phyloP scores from a whole-genome alignment of 2,113 vertebrate species.

The Sinocyclocheilus maitianheensis region DNA sequence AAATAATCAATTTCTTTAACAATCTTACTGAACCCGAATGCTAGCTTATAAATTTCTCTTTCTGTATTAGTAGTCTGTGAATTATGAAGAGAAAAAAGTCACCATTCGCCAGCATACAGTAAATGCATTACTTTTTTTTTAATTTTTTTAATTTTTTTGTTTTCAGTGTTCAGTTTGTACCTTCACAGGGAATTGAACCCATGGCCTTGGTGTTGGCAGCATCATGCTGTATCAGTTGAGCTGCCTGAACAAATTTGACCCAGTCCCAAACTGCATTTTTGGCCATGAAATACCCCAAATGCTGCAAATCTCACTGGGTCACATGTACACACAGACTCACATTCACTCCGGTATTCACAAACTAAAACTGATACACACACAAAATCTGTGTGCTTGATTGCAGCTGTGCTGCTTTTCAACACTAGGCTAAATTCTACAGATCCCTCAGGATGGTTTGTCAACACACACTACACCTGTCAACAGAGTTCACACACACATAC shows the following conservation, averaged over 20 bases:
- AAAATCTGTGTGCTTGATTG: neutral
- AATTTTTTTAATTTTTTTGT: too few species aligned
- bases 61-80: neutral
- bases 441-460: conserved; percentile 20
- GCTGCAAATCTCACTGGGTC: neutral
- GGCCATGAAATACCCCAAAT: neutral
- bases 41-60: neutral
- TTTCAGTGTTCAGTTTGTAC: neutral
- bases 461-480: conserved; percentile 29
- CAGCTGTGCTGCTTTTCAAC: conserved; percentile 22
- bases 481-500: neutral
- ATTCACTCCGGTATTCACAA: conserved; percentile 25
- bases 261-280: too few species aligned
- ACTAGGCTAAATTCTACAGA: neutral
- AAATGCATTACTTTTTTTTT: neutral
- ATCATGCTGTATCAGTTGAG: neutral
- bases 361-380: conserved; percentile 13
- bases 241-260: neutral
- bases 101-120: too few species aligned
- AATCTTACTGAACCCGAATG: neutral
- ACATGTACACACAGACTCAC: conserved; percentile 31
- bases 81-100: neutral
- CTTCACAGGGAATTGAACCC: neutral
- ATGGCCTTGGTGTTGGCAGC: neutral
- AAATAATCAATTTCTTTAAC: too few species aligned